Evolutionary conservation across 2,797 vertebrate genomes (phyloP).

Genomic region (Rhinophrynus dorsalis): DNA sequence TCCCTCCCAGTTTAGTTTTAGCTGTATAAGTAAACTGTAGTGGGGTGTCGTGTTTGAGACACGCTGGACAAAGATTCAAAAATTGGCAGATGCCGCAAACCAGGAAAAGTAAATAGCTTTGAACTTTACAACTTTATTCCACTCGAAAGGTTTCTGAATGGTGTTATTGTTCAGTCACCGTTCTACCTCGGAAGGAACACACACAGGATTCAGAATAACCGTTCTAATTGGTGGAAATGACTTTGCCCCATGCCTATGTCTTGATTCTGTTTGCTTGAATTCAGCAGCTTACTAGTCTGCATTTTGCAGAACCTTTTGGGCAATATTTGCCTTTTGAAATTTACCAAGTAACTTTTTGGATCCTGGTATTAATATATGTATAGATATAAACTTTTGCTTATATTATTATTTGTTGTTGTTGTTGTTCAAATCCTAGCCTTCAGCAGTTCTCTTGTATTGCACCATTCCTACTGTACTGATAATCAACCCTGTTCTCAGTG

Average conservation of each 20-base stretch:
- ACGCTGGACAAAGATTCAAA: conserved; percentile 58
- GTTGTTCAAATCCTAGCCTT: conserved; percentile 54
- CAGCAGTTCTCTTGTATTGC: conserved; percentile 51
- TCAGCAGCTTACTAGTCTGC: conserved; percentile 71
- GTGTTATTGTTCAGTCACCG: conserved; percentile 52
- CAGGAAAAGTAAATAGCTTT: conserved; percentile 57
- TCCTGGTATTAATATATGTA: conserved; percentile 50
- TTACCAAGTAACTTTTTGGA: conserved; percentile 53
- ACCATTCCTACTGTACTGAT: conserved; percentile 69
- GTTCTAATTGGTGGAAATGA: conserved; percentile 58
- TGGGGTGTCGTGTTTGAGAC: conserved; percentile 50
- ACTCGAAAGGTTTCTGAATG: conserved; percentile 56
- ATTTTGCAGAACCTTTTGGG: conserved; percentile 78
- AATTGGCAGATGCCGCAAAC: conserved; percentile 61
- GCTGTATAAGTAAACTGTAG: conserved; percentile 56
- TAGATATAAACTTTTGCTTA: conserved; percentile 24
- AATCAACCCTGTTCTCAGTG: conserved; percentile 57
- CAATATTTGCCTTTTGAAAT: conserved; percentile 83
- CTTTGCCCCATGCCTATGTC: conserved; percentile 63
- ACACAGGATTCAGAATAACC: conserved; percentile 58
- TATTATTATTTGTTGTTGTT: neutral
- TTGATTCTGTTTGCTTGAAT: conserved; percentile 73
- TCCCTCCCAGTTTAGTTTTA: conserved; percentile 51
- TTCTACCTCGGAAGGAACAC: conserved; percentile 57
- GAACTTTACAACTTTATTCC: conserved; percentile 56